Evolutionary conservation across 2,113 vertebrate genomes (phyloP).

Genomic region (Zosterops japonicus): DNA sequence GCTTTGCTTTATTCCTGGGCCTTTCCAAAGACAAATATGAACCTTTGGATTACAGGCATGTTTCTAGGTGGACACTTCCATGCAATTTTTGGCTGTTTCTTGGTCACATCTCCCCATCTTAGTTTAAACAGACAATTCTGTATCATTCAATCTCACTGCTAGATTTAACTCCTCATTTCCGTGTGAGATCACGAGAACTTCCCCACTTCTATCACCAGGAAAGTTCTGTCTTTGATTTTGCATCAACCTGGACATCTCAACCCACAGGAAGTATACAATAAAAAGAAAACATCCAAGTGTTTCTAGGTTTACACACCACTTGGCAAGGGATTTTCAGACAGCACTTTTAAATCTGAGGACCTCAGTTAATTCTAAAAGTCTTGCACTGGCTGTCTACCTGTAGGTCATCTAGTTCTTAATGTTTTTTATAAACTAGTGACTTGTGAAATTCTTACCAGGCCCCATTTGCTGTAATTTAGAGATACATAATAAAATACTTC

Average conservation of each 20-base stretch:
- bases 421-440: background rate
- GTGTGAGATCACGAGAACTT: accelerated
- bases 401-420: background rate
- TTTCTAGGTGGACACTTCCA: background rate
- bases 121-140: background rate
- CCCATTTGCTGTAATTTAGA: background rate
- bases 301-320: background rate
- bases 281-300: background rate
- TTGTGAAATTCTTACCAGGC: background rate
- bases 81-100: background rate
- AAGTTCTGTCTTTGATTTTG: background rate
- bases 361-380: background rate
- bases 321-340: background rate
- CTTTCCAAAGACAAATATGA: background rate
- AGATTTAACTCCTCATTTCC: background rate
- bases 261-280: background rate
- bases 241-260: background rate
- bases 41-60: background rate
- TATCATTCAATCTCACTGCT: background rate
- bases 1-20: background rate
- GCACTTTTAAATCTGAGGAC: background rate
- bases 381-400: background rate
- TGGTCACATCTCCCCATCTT: background rate
- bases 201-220: background rate
- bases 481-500: background rate